Evolutionary conservation across 1,140 invertebrate species (phyloP).

Genomic region (Drosophila malerkotliana): DNA sequence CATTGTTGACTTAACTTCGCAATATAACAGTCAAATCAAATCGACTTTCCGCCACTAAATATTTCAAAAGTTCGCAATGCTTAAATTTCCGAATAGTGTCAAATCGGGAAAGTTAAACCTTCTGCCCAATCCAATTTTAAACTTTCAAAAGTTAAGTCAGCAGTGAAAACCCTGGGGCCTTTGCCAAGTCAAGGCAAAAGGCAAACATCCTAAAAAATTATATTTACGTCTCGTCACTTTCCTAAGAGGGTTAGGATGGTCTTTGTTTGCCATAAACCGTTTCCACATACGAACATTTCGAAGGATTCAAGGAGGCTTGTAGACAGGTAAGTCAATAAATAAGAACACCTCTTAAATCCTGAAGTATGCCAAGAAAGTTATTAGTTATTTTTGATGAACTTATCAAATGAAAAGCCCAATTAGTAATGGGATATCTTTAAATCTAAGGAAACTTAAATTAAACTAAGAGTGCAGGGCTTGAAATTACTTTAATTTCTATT

Average conservation of each 20-base stretch:
- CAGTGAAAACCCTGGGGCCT: constrained; percentile 37
- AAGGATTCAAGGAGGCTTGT: constrained; percentile 26
- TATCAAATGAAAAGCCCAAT: too few species aligned
- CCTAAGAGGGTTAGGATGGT: background rate
- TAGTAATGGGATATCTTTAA: too few species aligned
- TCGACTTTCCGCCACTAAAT: background rate
- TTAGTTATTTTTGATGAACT: background rate
- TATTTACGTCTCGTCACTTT: constrained; percentile 35
- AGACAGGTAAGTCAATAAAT: constrained; percentile 48
- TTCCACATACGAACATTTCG: constrained; percentile 10
- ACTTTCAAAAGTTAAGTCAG: constrained; percentile 33
- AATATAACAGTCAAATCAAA: background rate
- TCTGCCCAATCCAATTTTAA: background rate
- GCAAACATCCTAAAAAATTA: constrained; percentile 64
- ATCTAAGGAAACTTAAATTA: too few species aligned
- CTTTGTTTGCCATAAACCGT: constrained; percentile 9
- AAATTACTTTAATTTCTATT: too few species aligned
- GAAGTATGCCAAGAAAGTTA: constrained; percentile 4
- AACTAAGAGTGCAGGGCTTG: too few species aligned
- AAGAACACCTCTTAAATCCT: constrained; percentile 35
- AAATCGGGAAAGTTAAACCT: constrained; percentile 28
- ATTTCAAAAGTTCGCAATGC: background rate
- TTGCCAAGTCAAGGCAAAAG: constrained; percentile 37
- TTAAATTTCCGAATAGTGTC: constrained; percentile 3
- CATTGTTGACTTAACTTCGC: background rate